Evolutionary conservation across 2,888 invertebrate genomes (phyloP).

Genomic region (Dyspetes luteomarginatus): DNA sequence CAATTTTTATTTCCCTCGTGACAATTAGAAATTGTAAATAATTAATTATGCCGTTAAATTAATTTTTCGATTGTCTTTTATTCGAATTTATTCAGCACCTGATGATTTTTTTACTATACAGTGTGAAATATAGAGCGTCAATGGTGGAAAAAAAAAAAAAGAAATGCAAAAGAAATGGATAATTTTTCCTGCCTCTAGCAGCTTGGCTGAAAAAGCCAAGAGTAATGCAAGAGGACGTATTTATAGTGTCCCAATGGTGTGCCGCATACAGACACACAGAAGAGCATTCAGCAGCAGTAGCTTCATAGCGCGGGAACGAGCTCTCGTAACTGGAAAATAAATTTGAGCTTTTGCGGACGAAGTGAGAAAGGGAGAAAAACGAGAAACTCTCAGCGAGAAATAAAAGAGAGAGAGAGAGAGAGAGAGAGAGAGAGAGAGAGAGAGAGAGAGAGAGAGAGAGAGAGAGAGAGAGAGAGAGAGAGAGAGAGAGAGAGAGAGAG

Average conservation of each 20-base stretch:
- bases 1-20: no score
- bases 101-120: no score
- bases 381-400: background rate
- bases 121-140: background rate
- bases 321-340: constrained; percentile 52
- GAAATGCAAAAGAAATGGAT: constrained; percentile 3
- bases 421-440: constrained; percentile 5
- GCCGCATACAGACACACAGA: constrained; percentile 11
- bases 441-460: background rate
- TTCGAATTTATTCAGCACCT: no score
- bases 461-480: background rate
- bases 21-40: no score
- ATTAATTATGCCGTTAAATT: no score
- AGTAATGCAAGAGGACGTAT: constrained; percentile 37
- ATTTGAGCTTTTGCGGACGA: constrained; percentile 48
- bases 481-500: constrained; percentile 1
- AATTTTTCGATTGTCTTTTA: no score
- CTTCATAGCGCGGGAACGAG: background rate
- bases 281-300: constrained; percentile 36
- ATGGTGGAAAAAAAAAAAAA: background rate
- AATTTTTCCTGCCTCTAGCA: constrained; percentile 10
- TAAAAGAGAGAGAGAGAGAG: constrained; percentile 13
- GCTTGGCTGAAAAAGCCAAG: background rate
- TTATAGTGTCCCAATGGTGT: constrained; percentile 31
- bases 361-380: constrained; percentile 32